These are phyloP conservation scores for Pseudanteris insignis DNA, from an alignment of 2,888 invertebrate genomes.

Conservation along the genomic window DNA sequence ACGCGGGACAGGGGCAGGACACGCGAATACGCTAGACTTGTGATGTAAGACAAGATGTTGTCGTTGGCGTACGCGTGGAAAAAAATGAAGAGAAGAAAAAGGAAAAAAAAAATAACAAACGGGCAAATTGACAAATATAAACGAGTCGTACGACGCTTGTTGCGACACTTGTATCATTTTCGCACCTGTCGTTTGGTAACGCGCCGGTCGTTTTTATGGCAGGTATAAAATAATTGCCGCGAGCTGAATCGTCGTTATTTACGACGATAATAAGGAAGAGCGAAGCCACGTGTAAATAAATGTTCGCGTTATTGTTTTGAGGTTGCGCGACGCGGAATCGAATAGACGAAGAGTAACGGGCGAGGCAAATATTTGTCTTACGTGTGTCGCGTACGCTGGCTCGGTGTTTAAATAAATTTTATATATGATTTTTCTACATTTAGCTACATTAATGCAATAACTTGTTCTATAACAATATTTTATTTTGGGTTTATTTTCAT, in stretches of 20 bases:
- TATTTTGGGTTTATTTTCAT: too few species aligned
- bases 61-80: conserved; percentile 6
- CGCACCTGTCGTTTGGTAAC: conserved; percentile 26
- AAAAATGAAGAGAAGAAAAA: too few species aligned
- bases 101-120: too few species aligned
- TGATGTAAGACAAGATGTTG: conserved; percentile 32
- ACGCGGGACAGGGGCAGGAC: neutral
- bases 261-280: conserved; percentile 26
- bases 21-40: conserved; percentile 7
- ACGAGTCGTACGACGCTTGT: conserved; percentile 21
- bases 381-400: neutral
- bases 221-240: conserved; percentile 17
- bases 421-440: too few species aligned
- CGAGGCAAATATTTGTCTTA: conserved; percentile 2
- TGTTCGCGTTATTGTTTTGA: conserved; percentile 25
- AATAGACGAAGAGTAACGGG: conserved; percentile 7
- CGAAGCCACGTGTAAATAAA: conserved; percentile 21
- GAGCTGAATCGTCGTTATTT: conserved; percentile 20
- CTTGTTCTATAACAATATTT: too few species aligned
- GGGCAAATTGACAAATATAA: conserved; percentile 36
- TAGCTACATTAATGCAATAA: too few species aligned
- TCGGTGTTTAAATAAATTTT: too few species aligned
- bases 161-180: conserved; percentile 33
- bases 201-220: conserved; percentile 18
- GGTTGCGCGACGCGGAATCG: conserved; percentile 20